Evolutionary conservation across 2,113 vertebrate genomes (phyloP), one percentile per base, ranked within the genome.

Genomic region (Balaenoptera acutorostrata): DNA sequence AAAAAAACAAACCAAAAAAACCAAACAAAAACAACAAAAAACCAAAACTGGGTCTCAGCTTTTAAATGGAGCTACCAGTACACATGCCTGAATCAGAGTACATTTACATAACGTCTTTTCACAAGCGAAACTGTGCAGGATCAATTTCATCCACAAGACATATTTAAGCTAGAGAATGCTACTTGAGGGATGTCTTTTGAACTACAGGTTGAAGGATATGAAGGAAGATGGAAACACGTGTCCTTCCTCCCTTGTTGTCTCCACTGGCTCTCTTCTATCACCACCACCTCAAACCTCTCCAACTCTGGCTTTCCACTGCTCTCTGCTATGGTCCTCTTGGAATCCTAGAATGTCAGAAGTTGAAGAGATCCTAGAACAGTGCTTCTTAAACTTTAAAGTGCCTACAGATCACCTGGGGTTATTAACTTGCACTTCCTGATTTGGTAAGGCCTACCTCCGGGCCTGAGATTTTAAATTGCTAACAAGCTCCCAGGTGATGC

Each of bases 321-420:
- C 83, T 95, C 74, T 64, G 63, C 69, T 96, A 20, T 68, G 39
- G 59, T 71, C 52, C 52, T 39, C 39, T 84, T 94, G 92, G 75
- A 95, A 78, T 90, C 52, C 15, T 90, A 81, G n/a, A 63, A 78
- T 49, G 57, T 68, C 36, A 75, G 74, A 77, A 49, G 66, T 83
- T 8, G 0, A 83, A 46, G 63, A 49, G 49, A 74, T 39, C 25
- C 59, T 55, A 75, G 36, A 90, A 59, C 9, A 57, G 27, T 64
- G 66, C 64, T 61, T 88, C 68, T 94, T 95, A 94, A 93, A 87
- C n/a, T 77, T 96, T 78, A 55, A 95, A 46, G 21, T 61, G 33
- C 69, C 80, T 80, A 49, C 14, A 84, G 18, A 81, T 81, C 75
- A 96, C 71, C 44, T 80, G 81, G 49, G 18, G 55, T 72, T 88